Percentiles rank a stretch among this genome's conserved stretches.
Conservation (phyloP, 2,797 vertebrate species). For the Borostomias antarcticus region DNA sequence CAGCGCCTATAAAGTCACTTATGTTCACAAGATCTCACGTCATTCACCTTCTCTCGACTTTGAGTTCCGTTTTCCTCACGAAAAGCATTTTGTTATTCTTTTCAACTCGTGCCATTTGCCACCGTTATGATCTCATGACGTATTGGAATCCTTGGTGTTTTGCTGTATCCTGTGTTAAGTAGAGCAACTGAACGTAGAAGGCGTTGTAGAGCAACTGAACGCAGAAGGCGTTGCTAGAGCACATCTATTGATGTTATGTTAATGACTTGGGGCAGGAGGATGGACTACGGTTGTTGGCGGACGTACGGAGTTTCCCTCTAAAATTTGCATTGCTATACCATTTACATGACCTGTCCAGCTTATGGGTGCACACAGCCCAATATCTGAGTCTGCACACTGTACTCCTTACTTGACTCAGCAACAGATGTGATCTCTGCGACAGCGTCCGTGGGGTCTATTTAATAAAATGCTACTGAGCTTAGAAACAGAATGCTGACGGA, state of each 20-base stretch:
- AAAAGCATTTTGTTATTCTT: slow-evolving; percentile 32
- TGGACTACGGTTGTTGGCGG: not conserved
- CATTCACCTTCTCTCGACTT: slow-evolving; percentile 45
- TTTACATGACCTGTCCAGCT: slow-evolving; percentile 15
- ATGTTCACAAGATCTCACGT: slow-evolving; percentile 41
- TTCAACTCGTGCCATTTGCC: slow-evolving; percentile 26
- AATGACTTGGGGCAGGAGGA: not conserved
- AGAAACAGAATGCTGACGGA: not conserved
- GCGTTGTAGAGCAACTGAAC: not conserved
- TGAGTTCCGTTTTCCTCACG: slow-evolving; percentile 14
- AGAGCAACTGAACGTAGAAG: not conserved
- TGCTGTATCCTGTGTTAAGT: not conserved
- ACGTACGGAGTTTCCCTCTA: slow-evolving; percentile 20
- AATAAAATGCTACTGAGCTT: too few relatives aligned
- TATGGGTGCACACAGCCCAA: slow-evolving; percentile 15
- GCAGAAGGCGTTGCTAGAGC: not conserved
- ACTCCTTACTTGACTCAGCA: slow-evolving; percentile 37
- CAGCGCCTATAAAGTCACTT: slow-evolving; percentile 35
- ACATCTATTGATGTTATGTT: not conserved
- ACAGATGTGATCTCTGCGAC: slow-evolving; percentile 23
- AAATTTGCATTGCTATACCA: slow-evolving; percentile 21
- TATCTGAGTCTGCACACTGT: slow-evolving; percentile 1
- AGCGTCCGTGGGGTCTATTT: too few relatives aligned
- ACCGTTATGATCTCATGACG: slow-evolving; percentile 22
- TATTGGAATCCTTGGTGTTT: slow-evolving; percentile 4